Conservation (phyloP, 2,113 vertebrate species). For the Speoplatyrhinus poulsoni region DNA sequence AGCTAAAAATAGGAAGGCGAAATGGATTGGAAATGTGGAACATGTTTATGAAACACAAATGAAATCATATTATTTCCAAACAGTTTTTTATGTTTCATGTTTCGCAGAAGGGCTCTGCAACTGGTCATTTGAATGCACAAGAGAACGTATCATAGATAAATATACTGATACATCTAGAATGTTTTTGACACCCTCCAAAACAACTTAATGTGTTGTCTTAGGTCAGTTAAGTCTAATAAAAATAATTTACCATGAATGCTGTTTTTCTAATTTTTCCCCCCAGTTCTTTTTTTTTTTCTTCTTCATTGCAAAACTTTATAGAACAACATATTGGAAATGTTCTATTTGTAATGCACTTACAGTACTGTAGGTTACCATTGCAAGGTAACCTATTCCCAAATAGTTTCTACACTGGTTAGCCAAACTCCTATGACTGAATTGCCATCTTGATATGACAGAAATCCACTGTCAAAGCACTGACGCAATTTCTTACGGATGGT, state of each 20-base stretch:
- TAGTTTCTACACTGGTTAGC: no score
- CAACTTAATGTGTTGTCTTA: conserved; percentile 43
- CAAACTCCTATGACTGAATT: no score
- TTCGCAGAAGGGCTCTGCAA: conserved; percentile 17
- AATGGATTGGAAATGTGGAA: conserved; percentile 43
- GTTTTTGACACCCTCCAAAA: conserved; percentile 24
- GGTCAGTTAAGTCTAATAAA: conserved; percentile 62
- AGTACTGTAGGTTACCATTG: no score
- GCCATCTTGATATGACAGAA: conserved; percentile 4
- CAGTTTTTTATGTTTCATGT: conserved; percentile 26
- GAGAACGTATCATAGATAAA: conserved; percentile 31
- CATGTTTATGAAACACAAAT: conserved; percentile 13
- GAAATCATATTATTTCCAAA: conserved; percentile 19
- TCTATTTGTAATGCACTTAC: no score
- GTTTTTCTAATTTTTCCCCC: not conserved
- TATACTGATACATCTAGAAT: conserved; percentile 14
- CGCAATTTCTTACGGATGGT: not conserved
- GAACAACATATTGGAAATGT: no score
- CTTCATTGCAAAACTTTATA: not conserved
- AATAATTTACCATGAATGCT: conserved; percentile 46
- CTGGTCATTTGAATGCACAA: conserved; percentile 10
- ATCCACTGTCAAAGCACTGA: conserved; percentile 30
- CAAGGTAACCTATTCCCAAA: no score
- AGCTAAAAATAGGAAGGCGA: conserved; percentile 38
- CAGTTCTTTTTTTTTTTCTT: not conserved